Conservation (phyloP, 1,140 invertebrate genomes). For the Thaumatotibia leucotreta region DNA sequence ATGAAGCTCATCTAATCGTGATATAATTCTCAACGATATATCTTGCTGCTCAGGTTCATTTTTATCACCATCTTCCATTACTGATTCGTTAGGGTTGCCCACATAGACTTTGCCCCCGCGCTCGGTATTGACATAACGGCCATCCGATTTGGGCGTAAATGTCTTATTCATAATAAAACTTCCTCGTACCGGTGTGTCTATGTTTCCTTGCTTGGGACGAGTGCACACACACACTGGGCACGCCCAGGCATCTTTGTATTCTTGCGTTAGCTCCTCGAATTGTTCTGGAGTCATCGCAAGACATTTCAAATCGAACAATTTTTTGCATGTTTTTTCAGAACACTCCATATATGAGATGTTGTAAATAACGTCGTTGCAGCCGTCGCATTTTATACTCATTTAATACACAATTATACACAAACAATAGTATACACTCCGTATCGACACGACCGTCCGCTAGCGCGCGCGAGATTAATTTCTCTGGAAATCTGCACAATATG, state of each 20-base stretch:
- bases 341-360: background rate
- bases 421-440: too few relatives aligned
- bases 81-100: background rate
- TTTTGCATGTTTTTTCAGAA: background rate
- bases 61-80: background rate
- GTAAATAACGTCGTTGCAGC: background rate
- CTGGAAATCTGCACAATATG: too few relatives aligned
- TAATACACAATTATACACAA: too few relatives aligned
- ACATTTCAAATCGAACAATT: background rate
- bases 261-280: background rate
- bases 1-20: too few relatives aligned
- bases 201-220: background rate
- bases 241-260: background rate
- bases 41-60: background rate
- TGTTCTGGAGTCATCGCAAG: background rate
- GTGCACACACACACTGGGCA: background rate
- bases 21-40: too few relatives aligned
- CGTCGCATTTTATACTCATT: background rate
- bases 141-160: background rate
- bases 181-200: background rate
- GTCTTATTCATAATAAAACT: background rate
- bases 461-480: too few relatives aligned
- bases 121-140: background rate
- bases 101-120: background rate
- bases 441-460: too few relatives aligned